Evolutionary conservation across 2,888 invertebrate species (phyloP), one percentile per base, ranked within the genome.

Genomic region (Parthenolecanium corni): DNA sequence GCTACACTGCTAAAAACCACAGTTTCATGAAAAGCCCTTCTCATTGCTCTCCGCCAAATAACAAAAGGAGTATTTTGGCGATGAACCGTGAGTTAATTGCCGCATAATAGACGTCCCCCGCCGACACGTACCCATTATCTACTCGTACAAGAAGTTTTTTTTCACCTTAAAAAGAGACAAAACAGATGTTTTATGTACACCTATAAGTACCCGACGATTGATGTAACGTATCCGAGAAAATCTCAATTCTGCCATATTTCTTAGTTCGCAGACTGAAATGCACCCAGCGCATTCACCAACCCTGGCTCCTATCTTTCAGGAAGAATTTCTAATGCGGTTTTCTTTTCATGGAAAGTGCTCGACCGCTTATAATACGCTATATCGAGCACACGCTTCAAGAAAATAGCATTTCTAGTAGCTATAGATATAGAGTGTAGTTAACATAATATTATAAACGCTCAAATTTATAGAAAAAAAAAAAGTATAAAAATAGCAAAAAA

Each of bases 71-170:
- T 38, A 58, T 58, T 58, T 58, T 58, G 58, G 58, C 58, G 58
- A 58, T 58, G 58, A 58, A 58, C 58, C 58, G 58, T 58, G 58
- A 58, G 58, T 58, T 58, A 58, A 58, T 58, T 58, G 58, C 47
- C 36, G 58, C 58, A 58, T 58, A 58, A 58, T 58, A 51, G 58
- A 36, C 58, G 58, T 58, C 21, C 58, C 58, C 58, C 58, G 58
- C 58, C 58, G 58, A 58, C 58, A 58, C 58, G 58, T 49, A 58
- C 36, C 58, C 23, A 58, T 58, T 58, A 58, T 58, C 49, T 23
- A 16, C 46, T 6, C 9, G 42, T 44, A 24, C 24, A 38, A 47
- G 49, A 23, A 49, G 21, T 44, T 44, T 44, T 44, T 44, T 44
- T 44, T 44, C 11, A n/a, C 46, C 46, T 20, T 44, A n/a, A 44